Evolutionary conservation across 2,113 vertebrate species (phyloP), one percentile per base, ranked within the genome.

Genomic region (Halcyon malimbica): DNA sequence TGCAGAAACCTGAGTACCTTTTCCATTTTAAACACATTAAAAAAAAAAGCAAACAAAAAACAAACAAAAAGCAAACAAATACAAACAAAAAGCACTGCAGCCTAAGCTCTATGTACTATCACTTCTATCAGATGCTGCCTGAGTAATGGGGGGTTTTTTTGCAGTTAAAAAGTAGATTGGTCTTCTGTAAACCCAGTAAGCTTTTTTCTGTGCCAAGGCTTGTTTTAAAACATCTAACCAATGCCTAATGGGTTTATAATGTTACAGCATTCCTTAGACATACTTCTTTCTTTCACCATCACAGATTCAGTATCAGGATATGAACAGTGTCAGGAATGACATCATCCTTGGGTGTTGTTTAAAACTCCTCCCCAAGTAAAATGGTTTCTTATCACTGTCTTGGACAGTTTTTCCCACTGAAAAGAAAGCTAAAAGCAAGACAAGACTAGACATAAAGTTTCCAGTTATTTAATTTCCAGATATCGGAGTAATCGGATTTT

Each of bases 351-450:
- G 91, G 93, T 89, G 90, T 15, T 92, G 88, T 50, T 93, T 90
- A 51, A 96, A 95, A 94, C 93, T 93, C 94, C 93, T 95, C 94
- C 94, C 86, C 91, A 76, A 88, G 86, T 64, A 93, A 97, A 95
- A 95, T 95, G 93, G 94, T 94, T 97, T 91, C 94, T 96, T 96
- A 96, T 95, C 97, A 93, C 91, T 89, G 83, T 54, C 80, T 95
- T 87, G 95, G 91, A 68, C 68, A 93, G 39, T 63, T 94, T 82
- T 87, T 96, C 92, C 62, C 86, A 82, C 69, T 94, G 76, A 80
- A 93, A 89, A 90, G 76, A 67, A 75, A 90, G 71, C 79, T 83
- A 75, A 94, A 93, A 96, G 93, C 95, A 93, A 96, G 95, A 94
- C 94, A 89, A 96, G 96, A 96, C 94, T 9, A 86, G 92, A 93